Conservation (phyloP, 2,888 invertebrate species). For the Agonum fuliginosum region DNA sequence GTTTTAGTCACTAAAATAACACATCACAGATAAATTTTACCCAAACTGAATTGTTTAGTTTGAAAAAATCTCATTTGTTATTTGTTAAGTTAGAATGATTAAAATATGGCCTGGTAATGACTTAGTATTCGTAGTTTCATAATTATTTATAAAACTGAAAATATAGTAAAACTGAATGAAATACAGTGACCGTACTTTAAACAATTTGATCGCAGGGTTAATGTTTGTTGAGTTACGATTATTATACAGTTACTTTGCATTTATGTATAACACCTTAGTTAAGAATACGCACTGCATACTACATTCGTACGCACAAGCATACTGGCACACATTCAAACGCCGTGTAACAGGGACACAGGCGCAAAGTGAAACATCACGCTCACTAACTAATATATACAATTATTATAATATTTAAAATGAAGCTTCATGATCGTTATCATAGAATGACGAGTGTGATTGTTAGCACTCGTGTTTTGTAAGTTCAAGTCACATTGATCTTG, state of each 20-base stretch:
- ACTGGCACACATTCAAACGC: not conserved
- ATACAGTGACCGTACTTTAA: constrained; percentile 53
- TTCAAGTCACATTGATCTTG: constrained; percentile 42
- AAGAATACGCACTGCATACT: constrained; percentile 43
- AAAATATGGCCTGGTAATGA: constrained; percentile 32
- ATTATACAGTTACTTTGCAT: constrained; percentile 56
- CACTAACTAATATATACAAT: constrained; percentile 58
- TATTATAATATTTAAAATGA: constrained; percentile 57
- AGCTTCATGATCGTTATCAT: constrained; percentile 48
- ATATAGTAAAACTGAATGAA: constrained; percentile 17
- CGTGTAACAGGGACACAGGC: not conserved
- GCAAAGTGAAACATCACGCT: not conserved
- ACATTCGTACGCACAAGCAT: constrained; percentile 17
- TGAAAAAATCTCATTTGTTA: constrained; percentile 28
- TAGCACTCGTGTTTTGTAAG: constrained; percentile 1
- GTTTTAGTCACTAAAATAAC: constrained; percentile 21
- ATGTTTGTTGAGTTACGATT: constrained; percentile 51
- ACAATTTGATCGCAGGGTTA: constrained; percentile 57
- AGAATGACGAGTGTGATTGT: not conserved
- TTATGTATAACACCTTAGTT: constrained; percentile 54
- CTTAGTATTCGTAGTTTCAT: constrained; percentile 8
- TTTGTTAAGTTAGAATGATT: constrained; percentile 1
- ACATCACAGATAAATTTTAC: constrained; percentile 9
- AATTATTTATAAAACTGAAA: constrained; percentile 9
- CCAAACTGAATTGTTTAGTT: constrained; percentile 11